Conservation (phyloP, 2,797 vertebrate genomes). For the Furcifer pardalis region DNA sequence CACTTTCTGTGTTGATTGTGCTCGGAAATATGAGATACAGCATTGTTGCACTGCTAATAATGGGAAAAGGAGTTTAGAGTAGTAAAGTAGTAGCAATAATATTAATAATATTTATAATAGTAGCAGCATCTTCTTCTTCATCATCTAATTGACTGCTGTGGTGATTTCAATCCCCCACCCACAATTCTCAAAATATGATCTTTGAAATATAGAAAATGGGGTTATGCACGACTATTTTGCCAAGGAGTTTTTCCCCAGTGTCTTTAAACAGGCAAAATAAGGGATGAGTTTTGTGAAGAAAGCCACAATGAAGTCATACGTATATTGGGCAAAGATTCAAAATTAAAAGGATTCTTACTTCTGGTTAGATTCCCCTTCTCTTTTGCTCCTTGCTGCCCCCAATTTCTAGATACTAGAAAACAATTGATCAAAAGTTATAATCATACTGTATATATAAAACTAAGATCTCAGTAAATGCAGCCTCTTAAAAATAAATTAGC, state of each 20-base stretch:
- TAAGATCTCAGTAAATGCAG: background rate
- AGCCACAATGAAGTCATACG: constrained; percentile 74
- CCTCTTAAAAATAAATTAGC: background rate
- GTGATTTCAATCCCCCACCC: background rate
- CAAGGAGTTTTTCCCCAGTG: constrained; percentile 62
- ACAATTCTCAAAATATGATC: background rate
- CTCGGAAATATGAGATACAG: constrained; percentile 31
- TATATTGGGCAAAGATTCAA: constrained; percentile 73
- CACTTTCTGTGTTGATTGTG: background rate
- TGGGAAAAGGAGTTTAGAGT: constrained; percentile 41
- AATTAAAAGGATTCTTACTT: constrained; percentile 76
- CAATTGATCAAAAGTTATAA: constrained; percentile 81
- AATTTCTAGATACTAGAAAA: constrained; percentile 79
- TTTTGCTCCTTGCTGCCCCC: constrained; percentile 47
- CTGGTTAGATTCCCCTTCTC: constrained; percentile 58
- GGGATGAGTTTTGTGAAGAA: constrained; percentile 70
- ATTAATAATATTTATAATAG: constrained; percentile 3
- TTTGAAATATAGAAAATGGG: background rate
- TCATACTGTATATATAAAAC: constrained; percentile 30
- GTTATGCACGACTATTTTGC: constrained; percentile 40
- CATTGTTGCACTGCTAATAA: constrained; percentile 10
- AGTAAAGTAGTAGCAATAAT: background rate
- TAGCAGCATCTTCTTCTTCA: background rate
- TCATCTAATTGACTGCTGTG: background rate
- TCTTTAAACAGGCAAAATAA: constrained; percentile 67